phyloP scores from a whole-genome alignment of 2,797 vertebrate species.

The Mionectes olivaceus region DNA sequence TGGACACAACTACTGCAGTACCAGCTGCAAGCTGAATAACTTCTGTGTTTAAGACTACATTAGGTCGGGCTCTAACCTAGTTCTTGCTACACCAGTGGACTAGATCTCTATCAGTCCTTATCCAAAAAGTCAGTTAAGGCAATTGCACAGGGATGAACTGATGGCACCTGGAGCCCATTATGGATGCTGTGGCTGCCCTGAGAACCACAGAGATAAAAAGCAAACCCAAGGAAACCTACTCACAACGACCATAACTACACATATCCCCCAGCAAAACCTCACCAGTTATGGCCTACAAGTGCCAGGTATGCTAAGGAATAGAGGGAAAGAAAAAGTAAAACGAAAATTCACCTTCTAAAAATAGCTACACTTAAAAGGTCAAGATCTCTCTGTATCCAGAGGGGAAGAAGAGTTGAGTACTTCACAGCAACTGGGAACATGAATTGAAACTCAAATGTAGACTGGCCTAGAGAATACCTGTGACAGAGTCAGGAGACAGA shows the following conservation, averaged over 20 bases:
- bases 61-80: not conserved
- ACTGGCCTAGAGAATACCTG: not conserved
- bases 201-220: not conserved
- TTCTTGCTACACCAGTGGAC: not conserved
- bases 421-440: not conserved
- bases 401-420: not conserved
- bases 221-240: not conserved
- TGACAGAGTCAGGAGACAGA: not conserved
- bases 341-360: not conserved
- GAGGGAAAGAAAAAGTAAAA: not conserved
- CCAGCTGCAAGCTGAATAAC: not conserved
- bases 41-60: not conserved
- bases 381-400: not conserved
- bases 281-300: not conserved
- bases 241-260: not conserved
- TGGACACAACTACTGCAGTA: not conserved
- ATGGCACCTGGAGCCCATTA: not conserved
- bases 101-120: too few species aligned
- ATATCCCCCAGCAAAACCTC: not conserved
- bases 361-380: not conserved
- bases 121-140: not conserved
- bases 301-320: not conserved
- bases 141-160: not conserved
- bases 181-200: accelerated
- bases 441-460: not conserved